A percentile compares a stretch with the other conserved stretches of the same genome.
Evolutionary conservation across 2,888 invertebrate genomes (phyloP).

Genomic region (Ophioninae sp.): DNA sequence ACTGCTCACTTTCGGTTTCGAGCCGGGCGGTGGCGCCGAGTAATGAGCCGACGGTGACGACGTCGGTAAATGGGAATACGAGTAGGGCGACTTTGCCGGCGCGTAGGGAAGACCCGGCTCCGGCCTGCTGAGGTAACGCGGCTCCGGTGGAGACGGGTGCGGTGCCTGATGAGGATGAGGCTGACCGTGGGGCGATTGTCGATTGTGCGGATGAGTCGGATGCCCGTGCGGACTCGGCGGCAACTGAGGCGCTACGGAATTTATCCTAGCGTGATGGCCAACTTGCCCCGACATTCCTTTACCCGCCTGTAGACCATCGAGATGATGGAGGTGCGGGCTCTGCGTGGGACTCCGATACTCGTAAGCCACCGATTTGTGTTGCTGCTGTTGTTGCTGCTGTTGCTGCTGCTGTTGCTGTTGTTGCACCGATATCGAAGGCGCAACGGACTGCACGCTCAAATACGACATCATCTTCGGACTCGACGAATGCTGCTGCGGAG

Average conservation of each 20-base stretch:
- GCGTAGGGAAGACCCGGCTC: slow-evolving; percentile 77
- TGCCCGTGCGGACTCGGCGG: slow-evolving; percentile 82
- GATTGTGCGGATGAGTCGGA: slow-evolving; percentile 80
- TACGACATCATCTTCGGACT: slow-evolving; percentile 80
- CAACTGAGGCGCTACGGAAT: slow-evolving; percentile 75
- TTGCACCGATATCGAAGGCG: slow-evolving; percentile 47
- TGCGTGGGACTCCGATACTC: slow-evolving; percentile 80
- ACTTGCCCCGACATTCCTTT: slow-evolving; percentile 76
- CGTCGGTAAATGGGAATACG: slow-evolving; percentile 81
- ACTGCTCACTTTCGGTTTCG: slow-evolving; percentile 85
- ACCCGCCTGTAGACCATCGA: slow-evolving; percentile 72
- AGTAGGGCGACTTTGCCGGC: slow-evolving; percentile 79
- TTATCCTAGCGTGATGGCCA: slow-evolving; percentile 79
- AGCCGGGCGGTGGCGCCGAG: slow-evolving; percentile 82
- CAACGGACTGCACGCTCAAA: slow-evolving; percentile 75
- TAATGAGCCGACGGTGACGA: slow-evolving; percentile 82
- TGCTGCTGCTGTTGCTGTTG: slow-evolving; percentile 50
- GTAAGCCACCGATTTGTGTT: slow-evolving; percentile 77
- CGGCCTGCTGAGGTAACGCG: slow-evolving; percentile 77
- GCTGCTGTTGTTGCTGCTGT: slow-evolving; percentile 55
- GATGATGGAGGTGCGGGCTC: slow-evolving; percentile 81
- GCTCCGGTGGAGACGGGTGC: slow-evolving; percentile 78
- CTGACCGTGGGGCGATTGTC: slow-evolving; percentile 79
- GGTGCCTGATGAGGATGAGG: slow-evolving; percentile 76
- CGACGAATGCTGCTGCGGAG: slow-evolving; percentile 74